Evolutionary conservation across 2,113 vertebrate genomes (phyloP), one percentile per base, ranked within the genome.

Genomic region (Malurus elegans): DNA sequence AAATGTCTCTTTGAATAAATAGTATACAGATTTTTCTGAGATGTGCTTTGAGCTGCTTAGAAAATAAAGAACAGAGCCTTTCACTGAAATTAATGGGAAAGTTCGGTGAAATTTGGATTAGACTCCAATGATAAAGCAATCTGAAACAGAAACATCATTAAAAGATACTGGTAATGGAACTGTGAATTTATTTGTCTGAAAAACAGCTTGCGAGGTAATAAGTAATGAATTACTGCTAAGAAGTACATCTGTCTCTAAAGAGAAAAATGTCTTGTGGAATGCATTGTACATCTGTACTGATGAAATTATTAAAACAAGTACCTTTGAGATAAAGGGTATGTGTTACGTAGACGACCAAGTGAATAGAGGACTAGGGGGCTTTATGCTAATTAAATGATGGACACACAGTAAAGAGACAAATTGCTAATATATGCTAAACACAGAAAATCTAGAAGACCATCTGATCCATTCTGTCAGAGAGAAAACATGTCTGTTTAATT

Each of bases 61-160:
- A 94, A 92, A 94, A 95, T 78, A 48, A 94, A 79, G 62, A 95
- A 81, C 72, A 73, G 90, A 92, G 18, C 24, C 31, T 88, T 96
- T 90, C 54, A 48, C 47, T 88, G 60, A 92, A 94, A 90, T 90
- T 86, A 93, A 95, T 90, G 72, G 19, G 57, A 64, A 80, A 88
- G n/a, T 78, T 95, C 79, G 86, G 73, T 92, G 82, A 95, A 80
- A 93, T 93, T 96, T 93, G 82, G 79, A 93, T 93, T 90, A 92
- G 67, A 48, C 60, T 83, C 21, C 4, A 13, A 57, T 17, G 88
- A 93, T 88, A 94, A 78, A 86, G 53, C 56, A 88, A 80, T 90
- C 67, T 94, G 79, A 95, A 79, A 64, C 64, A 91, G 81, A 93
- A 92, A 66, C 80, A 94, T 92, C 95, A 76, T 96, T 97, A 96